Evolutionary conservation across 2,888 invertebrate species (phyloP), one percentile per base, ranked within the genome.

Genomic region (Drosophila picticornis): DNA sequence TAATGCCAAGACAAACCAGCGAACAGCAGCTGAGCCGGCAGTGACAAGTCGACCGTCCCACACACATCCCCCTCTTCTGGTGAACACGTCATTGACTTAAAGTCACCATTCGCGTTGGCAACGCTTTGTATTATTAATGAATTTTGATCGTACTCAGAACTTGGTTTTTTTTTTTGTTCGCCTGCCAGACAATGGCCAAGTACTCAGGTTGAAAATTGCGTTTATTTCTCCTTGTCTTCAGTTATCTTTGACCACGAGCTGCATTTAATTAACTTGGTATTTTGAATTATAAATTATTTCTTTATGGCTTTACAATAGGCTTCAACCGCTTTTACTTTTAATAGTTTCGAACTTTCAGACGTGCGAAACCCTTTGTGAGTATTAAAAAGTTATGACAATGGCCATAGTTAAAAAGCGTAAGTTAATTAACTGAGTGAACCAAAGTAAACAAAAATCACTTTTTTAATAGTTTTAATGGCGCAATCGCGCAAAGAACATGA

Each of bases 91-190:
- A 29, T 27, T 55, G 27, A 27, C 27, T 19, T 19, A 25, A 27
- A 36, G 27, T 53, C 59, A 68, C 55, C 57, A 55, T 60, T 66
- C 60, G 62, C 62, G 53, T 75, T 68, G 79, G 29, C 75, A 65
- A 63, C 72, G 60, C 53, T 64, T 52, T 69, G 72, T 67, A 83
- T 84, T 85, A 88, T 88, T 85, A 81, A 88, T 84, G 78, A 71
- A 82, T 46, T 65, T 63, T 70, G 73, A 72, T 81, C 69, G 72
- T 56, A 34, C 60, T 69, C 62, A 73, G 73, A 70, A 53, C 43
- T 32, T 13, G 2, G 50, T 65, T 68, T 75, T 77, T 63, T 4
- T 13, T 40, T 65, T 34, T 13, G 1, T 64, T 13, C 22, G 6
- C 36, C 38, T 38, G 36, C 46, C 34, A 58, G 66, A 64, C 71